These are phyloP conservation scores for Phylloscopus trochilus DNA, from an alignment of 2,113 vertebrate species.

Conservation along the genomic window DNA sequence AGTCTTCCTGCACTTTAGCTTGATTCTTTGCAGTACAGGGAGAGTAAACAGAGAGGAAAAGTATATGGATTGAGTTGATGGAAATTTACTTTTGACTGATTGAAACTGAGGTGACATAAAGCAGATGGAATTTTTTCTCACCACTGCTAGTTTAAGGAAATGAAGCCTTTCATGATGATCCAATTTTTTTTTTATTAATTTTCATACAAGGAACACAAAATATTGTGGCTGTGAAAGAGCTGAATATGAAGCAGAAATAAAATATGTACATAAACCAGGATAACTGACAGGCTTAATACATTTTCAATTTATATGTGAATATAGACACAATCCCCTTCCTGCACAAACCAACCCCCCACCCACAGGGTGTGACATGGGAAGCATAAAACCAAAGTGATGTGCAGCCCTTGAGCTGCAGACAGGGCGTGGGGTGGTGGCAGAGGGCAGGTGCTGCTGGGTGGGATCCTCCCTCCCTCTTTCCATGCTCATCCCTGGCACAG, in stretches of 20 bases:
- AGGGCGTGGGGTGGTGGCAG: background rate
- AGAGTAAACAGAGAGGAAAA: constrained; percentile 55
- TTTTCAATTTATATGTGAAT: constrained; percentile 47
- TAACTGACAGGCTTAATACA: constrained; percentile 60
- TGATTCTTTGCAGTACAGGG: background rate
- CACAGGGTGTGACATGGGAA: background rate
- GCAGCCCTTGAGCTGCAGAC: background rate
- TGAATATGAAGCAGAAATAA: constrained; percentile 54
- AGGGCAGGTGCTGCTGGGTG: background rate
- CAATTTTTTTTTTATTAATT: constrained; percentile 52
- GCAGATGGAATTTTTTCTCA: constrained; percentile 52
- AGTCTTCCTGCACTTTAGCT: background rate
- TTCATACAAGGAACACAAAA: constrained; percentile 59
- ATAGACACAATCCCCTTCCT: background rate
- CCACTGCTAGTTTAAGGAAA: constrained; percentile 61
- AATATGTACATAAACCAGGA: constrained; percentile 44
- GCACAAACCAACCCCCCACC: background rate
- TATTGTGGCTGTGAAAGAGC: constrained; percentile 45
- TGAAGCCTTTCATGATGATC: constrained; percentile 60
- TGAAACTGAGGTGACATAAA: constrained; percentile 62
- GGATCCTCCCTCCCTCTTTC: background rate
- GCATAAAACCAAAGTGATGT: background rate
- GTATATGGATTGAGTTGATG: constrained; percentile 37
- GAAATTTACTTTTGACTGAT: constrained; percentile 61
- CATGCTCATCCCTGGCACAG: background rate